phyloP scores from a whole-genome alignment of 2,888 invertebrate genomes.

The Nomada fabriciana region DNA sequence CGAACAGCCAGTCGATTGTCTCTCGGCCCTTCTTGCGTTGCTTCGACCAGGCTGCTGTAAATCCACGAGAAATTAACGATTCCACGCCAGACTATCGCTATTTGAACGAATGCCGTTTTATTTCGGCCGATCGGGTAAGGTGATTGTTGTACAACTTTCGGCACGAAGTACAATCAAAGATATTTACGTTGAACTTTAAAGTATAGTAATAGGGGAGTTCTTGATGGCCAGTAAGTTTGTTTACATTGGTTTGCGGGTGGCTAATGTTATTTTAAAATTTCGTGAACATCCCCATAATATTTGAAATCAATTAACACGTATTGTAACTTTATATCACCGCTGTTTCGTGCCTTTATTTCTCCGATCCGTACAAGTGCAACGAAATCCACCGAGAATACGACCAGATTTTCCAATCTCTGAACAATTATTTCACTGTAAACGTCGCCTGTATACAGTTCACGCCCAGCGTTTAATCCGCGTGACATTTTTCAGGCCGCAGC shows the following conservation, averaged over 20 bases:
- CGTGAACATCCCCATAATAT: too few species aligned
- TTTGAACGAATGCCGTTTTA: conserved; percentile 18
- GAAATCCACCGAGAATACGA: too few species aligned
- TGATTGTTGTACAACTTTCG: neutral
- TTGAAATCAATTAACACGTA: too few species aligned
- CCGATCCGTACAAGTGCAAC: too few species aligned
- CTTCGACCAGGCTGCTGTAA: conserved; percentile 24
- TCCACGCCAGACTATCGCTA: conserved; percentile 24
- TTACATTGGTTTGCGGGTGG: too few species aligned
- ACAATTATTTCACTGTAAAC: neutral
- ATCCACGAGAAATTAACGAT: conserved; percentile 54
- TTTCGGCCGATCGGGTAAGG: conserved; percentile 6
- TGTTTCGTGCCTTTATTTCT: neutral
- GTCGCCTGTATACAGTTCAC: neutral
- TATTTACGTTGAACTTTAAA: too few species aligned
- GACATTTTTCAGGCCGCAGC: conserved; percentile 20
- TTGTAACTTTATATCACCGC: too few species aligned
- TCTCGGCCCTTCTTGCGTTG: conserved; percentile 10
- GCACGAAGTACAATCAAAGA: neutral
- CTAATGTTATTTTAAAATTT: too few species aligned
- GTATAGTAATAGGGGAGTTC: too few species aligned
- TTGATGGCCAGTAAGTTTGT: too few species aligned
- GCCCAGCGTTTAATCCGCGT: conserved; percentile 1
- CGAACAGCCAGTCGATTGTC: conserved; percentile 55
- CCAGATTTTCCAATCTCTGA: neutral